Conservation (phyloP, 2,888 invertebrate genomes). For the Dolichopus griseipennis region DNA sequence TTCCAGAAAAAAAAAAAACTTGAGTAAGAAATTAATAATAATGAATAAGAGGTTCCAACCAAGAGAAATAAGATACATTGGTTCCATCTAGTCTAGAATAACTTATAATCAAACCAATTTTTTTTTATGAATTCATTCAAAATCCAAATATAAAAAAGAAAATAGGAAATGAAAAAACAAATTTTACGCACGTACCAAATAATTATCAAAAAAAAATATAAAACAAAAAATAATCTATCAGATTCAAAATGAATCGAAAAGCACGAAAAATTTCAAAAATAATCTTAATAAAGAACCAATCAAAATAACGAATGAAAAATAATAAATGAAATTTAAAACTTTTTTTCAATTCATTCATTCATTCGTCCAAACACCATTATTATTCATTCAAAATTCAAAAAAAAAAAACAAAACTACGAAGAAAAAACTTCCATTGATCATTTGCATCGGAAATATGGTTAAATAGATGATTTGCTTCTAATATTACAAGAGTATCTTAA, state of each 20-base stretch:
- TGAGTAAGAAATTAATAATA: no score
- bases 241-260: no score
- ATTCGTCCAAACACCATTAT: neutral
- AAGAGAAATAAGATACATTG: no score
- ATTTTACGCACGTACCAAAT: constrained; percentile 3
- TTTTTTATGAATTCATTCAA: no score
- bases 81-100: no score
- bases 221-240: neutral
- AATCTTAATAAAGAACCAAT: neutral
- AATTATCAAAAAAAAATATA: neutral
- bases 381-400: neutral
- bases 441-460: constrained; percentile 6
- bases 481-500: neutral
- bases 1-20: no score
- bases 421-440: neutral
- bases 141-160: no score
- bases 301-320: neutral
- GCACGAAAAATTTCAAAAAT: neutral
- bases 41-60: no score
- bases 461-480: neutral
- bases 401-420: neutral
- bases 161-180: neutral
- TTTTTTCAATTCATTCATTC: constrained; percentile 1
- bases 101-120: no score
- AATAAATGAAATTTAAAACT: neutral